These are phyloP conservation scores for Furnarius figulus DNA, from an alignment of 2,113 vertebrate species.

Conservation along the genomic window DNA sequence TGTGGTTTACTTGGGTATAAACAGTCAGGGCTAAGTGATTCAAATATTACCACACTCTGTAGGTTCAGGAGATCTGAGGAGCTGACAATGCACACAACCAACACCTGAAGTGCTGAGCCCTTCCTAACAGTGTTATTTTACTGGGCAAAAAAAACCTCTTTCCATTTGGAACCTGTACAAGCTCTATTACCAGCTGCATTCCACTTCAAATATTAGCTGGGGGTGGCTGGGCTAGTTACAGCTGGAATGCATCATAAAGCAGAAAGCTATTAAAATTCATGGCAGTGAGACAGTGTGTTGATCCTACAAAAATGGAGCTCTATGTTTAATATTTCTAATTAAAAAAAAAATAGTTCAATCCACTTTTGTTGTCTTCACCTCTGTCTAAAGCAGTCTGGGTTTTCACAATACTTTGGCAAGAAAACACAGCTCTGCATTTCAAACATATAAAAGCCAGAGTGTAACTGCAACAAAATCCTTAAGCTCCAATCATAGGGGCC, in stretches of 20 bases:
- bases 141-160: not conserved
- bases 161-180: constrained; percentile 57
- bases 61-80: constrained; percentile 17
- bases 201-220: constrained; percentile 60
- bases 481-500: not conserved
- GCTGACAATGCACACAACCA: constrained; percentile 59
- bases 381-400: constrained; percentile 54
- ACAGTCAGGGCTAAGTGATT: constrained; percentile 58
- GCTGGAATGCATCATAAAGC: constrained; percentile 72
- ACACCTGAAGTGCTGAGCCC: constrained; percentile 64
- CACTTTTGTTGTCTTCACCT: constrained; percentile 65
- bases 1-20: constrained; percentile 72
- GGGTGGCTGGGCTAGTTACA: constrained; percentile 56
- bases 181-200: constrained; percentile 67
- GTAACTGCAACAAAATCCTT: constrained; percentile 45
- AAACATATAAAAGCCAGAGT: constrained; percentile 33
- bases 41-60: not conserved
- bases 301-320: constrained; percentile 45
- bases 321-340: constrained; percentile 64
- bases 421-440: constrained; percentile 12
- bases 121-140: constrained; percentile 50
- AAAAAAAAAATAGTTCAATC: constrained; percentile 25
- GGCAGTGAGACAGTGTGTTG: constrained; percentile 55
- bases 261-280: constrained; percentile 51
- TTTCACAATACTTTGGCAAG: constrained; percentile 60